Evolutionary conservation across 2,888 invertebrate genomes (phyloP), one percentile per base, ranked within the genome.

Genomic region (Ectemnius cavifrons): DNA sequence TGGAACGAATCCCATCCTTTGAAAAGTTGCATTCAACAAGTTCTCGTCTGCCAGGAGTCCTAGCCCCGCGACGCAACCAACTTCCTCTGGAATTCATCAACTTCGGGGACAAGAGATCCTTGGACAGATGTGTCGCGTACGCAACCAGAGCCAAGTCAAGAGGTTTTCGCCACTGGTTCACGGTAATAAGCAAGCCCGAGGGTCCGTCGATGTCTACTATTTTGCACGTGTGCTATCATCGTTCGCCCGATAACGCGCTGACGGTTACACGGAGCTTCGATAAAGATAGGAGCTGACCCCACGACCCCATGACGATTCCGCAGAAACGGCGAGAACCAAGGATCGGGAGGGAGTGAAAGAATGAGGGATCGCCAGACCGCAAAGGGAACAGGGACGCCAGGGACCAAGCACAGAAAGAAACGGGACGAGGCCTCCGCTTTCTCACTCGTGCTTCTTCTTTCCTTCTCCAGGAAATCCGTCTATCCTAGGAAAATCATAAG

Each of bases 201-300:
- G 79, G 75, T 84, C 73, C 59, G 72, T 72, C 67, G 75, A 64
- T 65, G 59, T 83, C 84, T 81, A 85, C 85, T 86, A 86, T 87
- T 87, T 89, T 86, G 87, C 86, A 88, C 88, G 89, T 87, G 88
- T 84, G 83, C 80, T 87, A 87, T 87, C 88, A 71, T 37, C 37
- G 74, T 63, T 64, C 63, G 49, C 11, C 8, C 27, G 80, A 79
- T 83, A 86, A 78, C 76, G 73, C 75, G 72, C 80, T 80, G 85
- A 75, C 84, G 85, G 78, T 86, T 86, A 87, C 83, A 84, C 85
- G 84, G 80, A 86, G 84, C 80, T 76, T 75, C 74, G 89, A 88
- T 89, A 87, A 85, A 85, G 85, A 86, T 88, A 88, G 75, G 81
- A 69, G 73, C 79, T 85, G 88, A 89, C 89, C 89, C 84, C 79